Conservation (phyloP, 2,797 vertebrate genomes). For the Enteromius mattozi region DNA sequence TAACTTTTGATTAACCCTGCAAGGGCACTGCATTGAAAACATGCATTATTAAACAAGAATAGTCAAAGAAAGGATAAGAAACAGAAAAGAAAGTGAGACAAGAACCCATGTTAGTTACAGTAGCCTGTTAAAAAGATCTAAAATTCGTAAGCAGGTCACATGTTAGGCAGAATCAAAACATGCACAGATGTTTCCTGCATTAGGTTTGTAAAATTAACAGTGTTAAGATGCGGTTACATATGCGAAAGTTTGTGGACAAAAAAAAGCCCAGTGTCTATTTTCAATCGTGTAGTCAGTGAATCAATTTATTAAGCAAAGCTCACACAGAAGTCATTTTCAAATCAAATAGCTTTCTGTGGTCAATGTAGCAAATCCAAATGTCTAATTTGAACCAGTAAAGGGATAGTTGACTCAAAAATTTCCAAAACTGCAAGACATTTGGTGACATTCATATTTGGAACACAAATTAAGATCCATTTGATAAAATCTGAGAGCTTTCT, state of each 20-base stretch:
- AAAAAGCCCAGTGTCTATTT: background rate
- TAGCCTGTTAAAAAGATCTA: conserved; percentile 8
- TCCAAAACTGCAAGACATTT: too few relatives aligned
- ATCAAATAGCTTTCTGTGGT: background rate
- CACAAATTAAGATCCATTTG: background rate
- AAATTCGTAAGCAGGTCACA: background rate
- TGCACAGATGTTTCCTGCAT: conserved; percentile 2
- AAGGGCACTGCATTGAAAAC: conserved; percentile 32
- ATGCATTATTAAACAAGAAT: conserved; percentile 22
- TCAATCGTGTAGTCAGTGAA: background rate
- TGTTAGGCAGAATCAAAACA: background rate
- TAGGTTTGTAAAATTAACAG: conserved; percentile 22
- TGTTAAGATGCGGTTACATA: conserved; percentile 6
- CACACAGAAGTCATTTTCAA: background rate
- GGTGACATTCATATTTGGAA: background rate
- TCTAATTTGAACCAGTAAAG: background rate
- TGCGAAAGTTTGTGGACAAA: background rate
- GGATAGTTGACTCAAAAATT: background rate
- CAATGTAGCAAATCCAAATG: background rate
- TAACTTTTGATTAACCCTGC: background rate
- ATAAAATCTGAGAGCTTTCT: background rate
- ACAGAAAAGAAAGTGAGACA: conserved; percentile 8
- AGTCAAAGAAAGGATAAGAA: conserved; percentile 28
- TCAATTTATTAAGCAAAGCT: background rate
- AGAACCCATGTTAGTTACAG: conserved; percentile 24